phyloP scores from a whole-genome alignment of 2,888 invertebrate species.

The Eupithecia vulgata region DNA sequence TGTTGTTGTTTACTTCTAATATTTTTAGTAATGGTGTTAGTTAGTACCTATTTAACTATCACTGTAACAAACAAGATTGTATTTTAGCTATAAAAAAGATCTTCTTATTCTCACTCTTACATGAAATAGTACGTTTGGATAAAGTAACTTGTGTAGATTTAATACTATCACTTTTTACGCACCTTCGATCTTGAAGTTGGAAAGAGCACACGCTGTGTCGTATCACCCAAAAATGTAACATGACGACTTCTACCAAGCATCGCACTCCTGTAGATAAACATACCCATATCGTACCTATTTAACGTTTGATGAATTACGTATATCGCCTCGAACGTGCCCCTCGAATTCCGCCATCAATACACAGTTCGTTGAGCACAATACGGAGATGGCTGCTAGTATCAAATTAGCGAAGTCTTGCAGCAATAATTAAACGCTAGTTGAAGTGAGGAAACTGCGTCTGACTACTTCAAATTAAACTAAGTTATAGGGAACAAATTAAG shows the following conservation, averaged over 20 bases:
- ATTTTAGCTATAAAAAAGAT: too few species aligned
- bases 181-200: too few species aligned
- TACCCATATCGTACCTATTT: not conserved
- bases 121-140: too few species aligned
- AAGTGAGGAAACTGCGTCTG: slow-evolving; percentile 64
- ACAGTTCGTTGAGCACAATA: slow-evolving; percentile 61
- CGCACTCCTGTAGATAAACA: not conserved
- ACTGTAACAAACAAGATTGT: too few species aligned
- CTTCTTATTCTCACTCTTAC: too few species aligned
- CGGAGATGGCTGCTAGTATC: slow-evolving; percentile 64
- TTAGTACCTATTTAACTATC: too few species aligned
- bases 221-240: not conserved
- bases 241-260: not conserved
- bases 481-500: slow-evolving; percentile 70
- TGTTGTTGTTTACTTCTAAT: too few species aligned
- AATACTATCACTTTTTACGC: too few species aligned
- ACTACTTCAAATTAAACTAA: slow-evolving; percentile 73
- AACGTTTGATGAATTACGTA: not conserved
- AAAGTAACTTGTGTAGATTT: too few species aligned
- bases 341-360: slow-evolving; percentile 49
- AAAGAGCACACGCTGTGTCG: not conserved
- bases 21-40: too few species aligned
- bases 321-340: slow-evolving; percentile 18
- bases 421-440: slow-evolving; percentile 69
- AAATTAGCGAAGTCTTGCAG: slow-evolving; percentile 73